These are phyloP conservation scores for Drosophila paulistorum DNA, from an alignment of 1,140 invertebrate species.

Conservation along the genomic window DNA sequence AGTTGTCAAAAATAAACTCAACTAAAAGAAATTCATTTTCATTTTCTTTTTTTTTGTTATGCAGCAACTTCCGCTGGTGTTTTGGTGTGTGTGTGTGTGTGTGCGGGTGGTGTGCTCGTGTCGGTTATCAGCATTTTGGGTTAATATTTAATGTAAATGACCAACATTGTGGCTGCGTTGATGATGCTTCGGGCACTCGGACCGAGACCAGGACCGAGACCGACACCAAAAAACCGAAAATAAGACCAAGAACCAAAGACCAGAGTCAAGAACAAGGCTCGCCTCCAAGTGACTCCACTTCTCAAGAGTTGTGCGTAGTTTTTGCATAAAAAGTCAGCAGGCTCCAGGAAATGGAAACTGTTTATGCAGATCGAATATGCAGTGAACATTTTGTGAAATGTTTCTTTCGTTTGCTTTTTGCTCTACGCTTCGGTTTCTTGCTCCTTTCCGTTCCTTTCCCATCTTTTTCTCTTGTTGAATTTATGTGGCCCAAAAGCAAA, in stretches of 20 bases:
- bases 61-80: conserved; percentile 39
- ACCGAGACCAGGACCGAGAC: neutral
- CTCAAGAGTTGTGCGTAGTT: conserved; percentile 41
- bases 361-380: conserved; percentile 79
- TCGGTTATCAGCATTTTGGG: conserved; percentile 73
- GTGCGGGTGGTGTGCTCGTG: conserved; percentile 27
- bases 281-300: neutral
- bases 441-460: conserved; percentile 45
- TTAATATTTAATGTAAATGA: conserved; percentile 80
- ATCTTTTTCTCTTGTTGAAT: neutral
- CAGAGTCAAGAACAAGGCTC: neutral
- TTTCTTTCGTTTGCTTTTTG: conserved; percentile 28
- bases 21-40: conserved; percentile 58
- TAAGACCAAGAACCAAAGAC: neutral
- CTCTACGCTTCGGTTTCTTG: neutral
- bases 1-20: conserved; percentile 39
- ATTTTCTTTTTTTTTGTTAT: conserved; percentile 36
- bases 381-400: conserved; percentile 48
- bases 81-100: conserved; percentile 14
- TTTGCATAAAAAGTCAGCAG: conserved; percentile 60
- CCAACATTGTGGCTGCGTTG: conserved; percentile 50
- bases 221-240: neutral
- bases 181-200: conserved; percentile 48
- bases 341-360: conserved; percentile 61
- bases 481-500: conserved; percentile 20